A percentile compares a stretch with the other conserved stretches of the same genome.
These are phyloP conservation scores for Sesamia inferens DNA, from an alignment of 2,888 invertebrate species.

Conservation along the genomic window DNA sequence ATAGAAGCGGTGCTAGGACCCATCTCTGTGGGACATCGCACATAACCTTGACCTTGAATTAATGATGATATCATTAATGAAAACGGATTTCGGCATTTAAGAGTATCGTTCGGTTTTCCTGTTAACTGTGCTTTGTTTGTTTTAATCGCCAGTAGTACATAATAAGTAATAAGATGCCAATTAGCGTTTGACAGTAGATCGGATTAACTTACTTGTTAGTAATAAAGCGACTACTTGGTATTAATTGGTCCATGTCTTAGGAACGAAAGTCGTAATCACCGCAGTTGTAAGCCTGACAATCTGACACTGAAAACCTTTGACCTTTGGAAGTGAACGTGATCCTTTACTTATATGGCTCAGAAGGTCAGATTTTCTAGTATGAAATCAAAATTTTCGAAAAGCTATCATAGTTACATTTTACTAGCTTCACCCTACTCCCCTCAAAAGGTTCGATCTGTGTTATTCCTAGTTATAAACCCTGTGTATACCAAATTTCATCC, in stretches of 20 bases:
- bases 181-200: slow-evolving; percentile 62
- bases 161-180: slow-evolving; percentile 69
- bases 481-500: too few species aligned
- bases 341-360: slow-evolving; percentile 20
- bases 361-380: slow-evolving; percentile 5
- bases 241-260: slow-evolving; percentile 46
- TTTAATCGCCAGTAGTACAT: slow-evolving; percentile 35
- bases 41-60: not conserved
- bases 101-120: slow-evolving; percentile 3
- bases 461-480: too few species aligned
- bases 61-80: not conserved
- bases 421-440: too few species aligned
- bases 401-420: not conserved
- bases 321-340: slow-evolving; percentile 16
- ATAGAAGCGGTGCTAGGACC: too few species aligned
- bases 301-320: slow-evolving; percentile 23
- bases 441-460: too few species aligned
- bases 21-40: too few species aligned
- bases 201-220: slow-evolving; percentile 66
- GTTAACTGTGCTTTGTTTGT: slow-evolving; percentile 34
- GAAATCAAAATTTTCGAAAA: slow-evolving; percentile 3
- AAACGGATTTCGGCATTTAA: slow-evolving; percentile 11
- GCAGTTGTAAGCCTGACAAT: slow-evolving; percentile 14
- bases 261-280: not conserved
- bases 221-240: slow-evolving; percentile 47